Evolutionary conservation across 1,140 invertebrate genomes (phyloP).

Genomic region (Drosophila cardini): DNA sequence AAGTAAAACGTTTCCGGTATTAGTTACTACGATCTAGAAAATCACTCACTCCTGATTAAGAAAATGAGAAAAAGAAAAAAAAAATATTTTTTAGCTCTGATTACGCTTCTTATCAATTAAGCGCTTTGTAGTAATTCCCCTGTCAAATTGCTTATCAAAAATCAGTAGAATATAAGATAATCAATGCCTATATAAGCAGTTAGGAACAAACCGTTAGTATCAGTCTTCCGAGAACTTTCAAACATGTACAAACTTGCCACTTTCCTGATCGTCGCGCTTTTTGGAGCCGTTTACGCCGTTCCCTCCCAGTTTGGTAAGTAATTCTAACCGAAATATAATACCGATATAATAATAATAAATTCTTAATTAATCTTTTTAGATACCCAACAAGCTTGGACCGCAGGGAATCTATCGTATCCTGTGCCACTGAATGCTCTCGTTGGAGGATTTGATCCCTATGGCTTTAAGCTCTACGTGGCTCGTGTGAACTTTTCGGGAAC

Average conservation of each 20-base stretch:
- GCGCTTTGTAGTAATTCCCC: slow-evolving; percentile 27
- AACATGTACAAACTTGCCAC: slow-evolving; percentile 22
- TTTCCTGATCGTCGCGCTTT: slow-evolving; percentile 1
- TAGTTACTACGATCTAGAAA: no score
- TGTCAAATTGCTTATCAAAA: not conserved
- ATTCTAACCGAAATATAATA: not conserved
- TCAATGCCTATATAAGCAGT: not conserved
- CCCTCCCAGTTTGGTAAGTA: slow-evolving; percentile 10
- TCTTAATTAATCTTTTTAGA: not conserved
- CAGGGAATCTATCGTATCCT: slow-evolving; percentile 24
- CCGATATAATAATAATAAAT: not conserved
- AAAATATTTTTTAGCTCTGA: no score
- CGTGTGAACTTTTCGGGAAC: not conserved
- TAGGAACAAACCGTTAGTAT: not conserved
- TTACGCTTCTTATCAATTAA: no score
- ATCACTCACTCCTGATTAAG: no score
- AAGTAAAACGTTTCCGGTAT: no score
- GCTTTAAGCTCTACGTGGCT: not conserved
- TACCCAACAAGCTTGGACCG: slow-evolving; percentile 8
- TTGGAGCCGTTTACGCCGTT: not conserved
- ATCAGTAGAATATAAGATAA: not conserved
- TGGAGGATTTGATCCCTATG: not conserved
- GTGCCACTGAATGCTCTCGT: not conserved
- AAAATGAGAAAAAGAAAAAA: no score
- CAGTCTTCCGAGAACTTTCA: slow-evolving; percentile 11